phyloP scores from a whole-genome alignment of 1,140 invertebrate species.

The Dreissena polymorpha region DNA sequence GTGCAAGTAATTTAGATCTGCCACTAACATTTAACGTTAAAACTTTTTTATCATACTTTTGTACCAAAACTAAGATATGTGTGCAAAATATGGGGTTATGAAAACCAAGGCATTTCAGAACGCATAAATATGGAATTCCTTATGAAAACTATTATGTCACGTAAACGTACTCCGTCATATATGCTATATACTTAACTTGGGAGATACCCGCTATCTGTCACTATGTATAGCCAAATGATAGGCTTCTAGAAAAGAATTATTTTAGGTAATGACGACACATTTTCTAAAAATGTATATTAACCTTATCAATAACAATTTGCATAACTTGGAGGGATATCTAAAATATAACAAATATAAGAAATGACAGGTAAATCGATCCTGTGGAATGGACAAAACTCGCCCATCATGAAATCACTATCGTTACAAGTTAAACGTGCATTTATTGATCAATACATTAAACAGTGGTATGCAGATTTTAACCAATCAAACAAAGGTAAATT shows the following conservation, averaged over 20 bases:
- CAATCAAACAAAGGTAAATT: slow-evolving; percentile 16
- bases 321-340: slow-evolving; percentile 10
- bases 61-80: slow-evolving; percentile 6
- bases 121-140: too few species aligned
- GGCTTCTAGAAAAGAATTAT: background rate
- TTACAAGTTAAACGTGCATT: slow-evolving; percentile 2
- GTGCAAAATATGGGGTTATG: slow-evolving; percentile 4
- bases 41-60: background rate
- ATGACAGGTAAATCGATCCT: background rate
- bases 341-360: background rate
- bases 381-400: background rate
- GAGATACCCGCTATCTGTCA: background rate
- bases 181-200: background rate
- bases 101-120: background rate
- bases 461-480: background rate
- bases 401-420: background rate
- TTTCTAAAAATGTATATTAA: background rate
- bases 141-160: slow-evolving; percentile 10
- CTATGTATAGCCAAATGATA: background rate
- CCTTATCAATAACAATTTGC: background rate
- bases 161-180: background rate
- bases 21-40: background rate
- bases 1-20: slow-evolving; percentile 3
- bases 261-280: background rate
- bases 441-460: background rate